Evolutionary conservation across 2,888 invertebrate species (phyloP).

Genomic region (Arrhopalites spinosus): DNA sequence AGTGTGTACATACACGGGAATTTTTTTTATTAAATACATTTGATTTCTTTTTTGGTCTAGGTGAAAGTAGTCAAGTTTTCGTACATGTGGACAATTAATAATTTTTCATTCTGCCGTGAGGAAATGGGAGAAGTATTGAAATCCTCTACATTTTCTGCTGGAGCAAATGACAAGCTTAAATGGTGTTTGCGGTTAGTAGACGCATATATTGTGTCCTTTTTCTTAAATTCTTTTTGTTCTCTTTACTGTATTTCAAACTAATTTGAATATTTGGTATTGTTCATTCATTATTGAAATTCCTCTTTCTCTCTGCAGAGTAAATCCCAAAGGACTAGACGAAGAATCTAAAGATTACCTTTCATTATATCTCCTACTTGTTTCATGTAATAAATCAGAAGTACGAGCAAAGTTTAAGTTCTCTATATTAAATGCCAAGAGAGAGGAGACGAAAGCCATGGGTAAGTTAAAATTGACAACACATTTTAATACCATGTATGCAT

Average conservation of each 20-base stretch:
- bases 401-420: conserved; percentile 99
- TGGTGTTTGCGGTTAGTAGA: conserved; percentile 66
- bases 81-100: conserved; percentile 99
- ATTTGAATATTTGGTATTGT: neutral
- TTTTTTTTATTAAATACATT: neutral
- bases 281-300: neutral
- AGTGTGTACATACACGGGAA: neutral
- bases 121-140: conserved; percentile 99
- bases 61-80: conserved; percentile 99
- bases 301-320: conserved; percentile 89
- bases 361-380: conserved; percentile 96
- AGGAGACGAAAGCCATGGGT: conserved; percentile 99
- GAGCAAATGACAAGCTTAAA: conserved; percentile 99
- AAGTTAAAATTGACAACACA: conserved; percentile 56
- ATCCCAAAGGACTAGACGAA: conserved; percentile 99
- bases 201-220: neutral
- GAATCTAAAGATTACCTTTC: conserved; percentile 99
- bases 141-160: conserved; percentile 99
- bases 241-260: neutral
- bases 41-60: conserved; percentile 65
- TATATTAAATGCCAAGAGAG: conserved; percentile 98
- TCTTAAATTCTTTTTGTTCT: no score
- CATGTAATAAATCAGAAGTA: conserved; percentile 99
- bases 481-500: neutral
- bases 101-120: conserved; percentile 99